A percentile compares a stretch with the other conserved stretches of the same genome.
Evolutionary conservation across 2,797 vertebrate species (phyloP).

Genomic region (Taeniopygia guttata): DNA sequence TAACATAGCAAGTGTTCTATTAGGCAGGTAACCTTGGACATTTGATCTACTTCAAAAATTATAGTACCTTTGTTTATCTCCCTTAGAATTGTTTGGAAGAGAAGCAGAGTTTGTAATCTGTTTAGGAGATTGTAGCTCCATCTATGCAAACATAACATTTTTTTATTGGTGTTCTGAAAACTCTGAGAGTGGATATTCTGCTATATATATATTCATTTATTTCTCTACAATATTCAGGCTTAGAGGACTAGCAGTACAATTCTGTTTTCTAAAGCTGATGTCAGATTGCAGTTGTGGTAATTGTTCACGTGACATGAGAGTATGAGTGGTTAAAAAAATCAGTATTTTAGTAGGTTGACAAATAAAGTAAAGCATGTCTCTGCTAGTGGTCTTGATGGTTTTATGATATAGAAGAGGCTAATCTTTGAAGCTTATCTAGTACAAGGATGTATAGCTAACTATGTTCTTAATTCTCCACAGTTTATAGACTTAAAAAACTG

Average conservation of each 20-base stretch:
- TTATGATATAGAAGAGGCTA: no score
- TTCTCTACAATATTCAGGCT: neutral
- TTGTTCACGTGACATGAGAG: neutral
- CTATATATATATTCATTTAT: neutral
- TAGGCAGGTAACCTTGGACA: no score
- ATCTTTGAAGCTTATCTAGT: no score
- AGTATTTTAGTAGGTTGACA: no score
- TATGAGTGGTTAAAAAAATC: neutral
- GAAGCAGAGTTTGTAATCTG: neutral
- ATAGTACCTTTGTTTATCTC: neutral
- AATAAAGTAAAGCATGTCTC: no score
- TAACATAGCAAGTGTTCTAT: no score
- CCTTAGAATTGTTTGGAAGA: neutral
- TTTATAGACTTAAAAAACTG: no score
- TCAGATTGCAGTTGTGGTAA: neutral
- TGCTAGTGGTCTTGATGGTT: no score
- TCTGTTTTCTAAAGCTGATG: neutral
- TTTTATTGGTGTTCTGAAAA: neutral
- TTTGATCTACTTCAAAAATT: no score
- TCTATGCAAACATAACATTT: accelerated
- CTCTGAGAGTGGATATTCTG: neutral
- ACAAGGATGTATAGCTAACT: no score
- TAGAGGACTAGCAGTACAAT: neutral
- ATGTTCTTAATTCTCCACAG: no score
- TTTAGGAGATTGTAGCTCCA: neutral